Evolutionary conservation across 1,140 invertebrate species (phyloP).

Genomic region (Drosophila varians): DNA sequence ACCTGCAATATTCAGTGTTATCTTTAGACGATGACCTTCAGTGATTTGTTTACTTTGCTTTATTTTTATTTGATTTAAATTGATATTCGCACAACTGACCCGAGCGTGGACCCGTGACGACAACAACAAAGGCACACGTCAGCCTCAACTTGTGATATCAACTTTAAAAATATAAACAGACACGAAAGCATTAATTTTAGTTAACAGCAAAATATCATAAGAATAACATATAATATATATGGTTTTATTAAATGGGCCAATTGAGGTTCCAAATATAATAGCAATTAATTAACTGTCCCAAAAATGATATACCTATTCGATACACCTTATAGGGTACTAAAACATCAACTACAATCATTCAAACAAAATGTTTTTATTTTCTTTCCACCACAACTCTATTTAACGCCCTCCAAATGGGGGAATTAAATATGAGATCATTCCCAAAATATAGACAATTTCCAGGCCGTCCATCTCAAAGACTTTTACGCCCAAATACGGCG

Average conservation of each 20-base stretch:
- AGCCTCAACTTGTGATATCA: slow-evolving; percentile 67
- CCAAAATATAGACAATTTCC: slow-evolving; percentile 56
- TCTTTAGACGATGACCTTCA: slow-evolving; percentile 46
- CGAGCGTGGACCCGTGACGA: slow-evolving; percentile 17
- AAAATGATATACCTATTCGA: neutral
- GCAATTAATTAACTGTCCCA: neutral
- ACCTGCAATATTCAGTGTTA: slow-evolving; percentile 17
- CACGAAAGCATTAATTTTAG: neutral
- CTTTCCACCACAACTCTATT: slow-evolving; percentile 23
- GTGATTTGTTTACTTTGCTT: slow-evolving; percentile 29
- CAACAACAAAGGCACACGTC: slow-evolving; percentile 42
- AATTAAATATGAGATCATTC: slow-evolving; percentile 69
- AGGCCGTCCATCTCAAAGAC: slow-evolving; percentile 44
- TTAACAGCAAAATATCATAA: neutral
- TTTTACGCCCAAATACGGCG: slow-evolving; percentile 75
- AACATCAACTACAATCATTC: slow-evolving; percentile 37
- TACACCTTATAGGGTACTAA: slow-evolving; percentile 11
- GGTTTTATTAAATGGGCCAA: neutral
- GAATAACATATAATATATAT: neutral
- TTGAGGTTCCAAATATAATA: neutral
- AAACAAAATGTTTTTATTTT: slow-evolving; percentile 31
- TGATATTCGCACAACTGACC: slow-evolving; percentile 53
- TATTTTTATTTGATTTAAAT: slow-evolving; percentile 42
- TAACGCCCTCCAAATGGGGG: slow-evolving; percentile 50
- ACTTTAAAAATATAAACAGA: slow-evolving; percentile 37